Evolutionary conservation across 2,888 invertebrate genomes (phyloP).

Genomic region (Lordiphosa fenestrarum): DNA sequence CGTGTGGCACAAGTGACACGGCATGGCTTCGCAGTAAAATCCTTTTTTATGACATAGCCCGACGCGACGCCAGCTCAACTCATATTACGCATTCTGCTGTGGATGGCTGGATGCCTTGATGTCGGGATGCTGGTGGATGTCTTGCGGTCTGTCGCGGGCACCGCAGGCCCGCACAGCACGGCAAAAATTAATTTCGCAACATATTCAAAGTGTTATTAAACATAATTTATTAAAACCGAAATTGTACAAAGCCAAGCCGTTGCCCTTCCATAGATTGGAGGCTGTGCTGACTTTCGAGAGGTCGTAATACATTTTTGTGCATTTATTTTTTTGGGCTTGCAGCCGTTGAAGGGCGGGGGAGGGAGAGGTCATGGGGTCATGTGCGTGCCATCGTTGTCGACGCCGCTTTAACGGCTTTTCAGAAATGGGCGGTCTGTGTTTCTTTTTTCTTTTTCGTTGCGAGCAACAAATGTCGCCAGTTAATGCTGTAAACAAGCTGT

Average conservation of each 20-base stretch:
- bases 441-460: conserved; percentile 5
- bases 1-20: conserved; percentile 58
- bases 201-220: conserved; percentile 76
- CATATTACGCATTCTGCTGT: conserved; percentile 32
- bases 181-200: conserved; percentile 74
- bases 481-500: conserved; percentile 72
- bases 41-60: conserved; percentile 69
- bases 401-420: conserved; percentile 45
- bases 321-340: conserved; percentile 36
- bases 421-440: conserved; percentile 21
- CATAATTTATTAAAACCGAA: conserved; percentile 77
- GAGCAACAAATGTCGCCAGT: conserved; percentile 73
- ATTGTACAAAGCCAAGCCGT: conserved; percentile 57
- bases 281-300: conserved; percentile 33
- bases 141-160: conserved; percentile 45
- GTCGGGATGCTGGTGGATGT: conserved; percentile 23
- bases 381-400: conserved; percentile 49
- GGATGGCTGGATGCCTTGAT: conserved; percentile 6
- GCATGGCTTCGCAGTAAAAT: conserved; percentile 69
- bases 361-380: conserved; percentile 48
- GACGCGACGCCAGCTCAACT: conserved; percentile 28
- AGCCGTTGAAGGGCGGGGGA: background rate
- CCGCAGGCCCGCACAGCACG: conserved; percentile 30
- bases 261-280: conserved; percentile 10
- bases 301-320: conserved; percentile 61